Conservation (phyloP, 2,888 invertebrate genomes). For the Lysandra coridon region DNA sequence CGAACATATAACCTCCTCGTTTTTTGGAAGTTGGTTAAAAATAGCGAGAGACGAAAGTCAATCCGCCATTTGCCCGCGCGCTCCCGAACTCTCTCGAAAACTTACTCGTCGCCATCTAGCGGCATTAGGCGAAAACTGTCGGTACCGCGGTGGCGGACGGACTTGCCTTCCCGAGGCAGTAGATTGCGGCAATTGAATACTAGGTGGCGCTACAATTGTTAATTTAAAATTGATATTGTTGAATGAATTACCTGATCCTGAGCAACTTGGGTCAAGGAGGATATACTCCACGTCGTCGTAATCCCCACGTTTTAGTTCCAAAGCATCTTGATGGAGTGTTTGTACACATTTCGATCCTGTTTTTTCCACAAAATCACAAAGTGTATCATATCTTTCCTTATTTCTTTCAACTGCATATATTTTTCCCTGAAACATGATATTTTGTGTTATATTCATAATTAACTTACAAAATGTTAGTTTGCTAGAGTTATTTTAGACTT, state of each 20-base stretch:
- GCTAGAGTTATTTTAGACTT: background rate
- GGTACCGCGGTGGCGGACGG: too few species aligned
- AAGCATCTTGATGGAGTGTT: conserved; percentile 85
- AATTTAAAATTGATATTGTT: background rate
- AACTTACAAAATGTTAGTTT: too few species aligned
- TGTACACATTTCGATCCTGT: conserved; percentile 85
- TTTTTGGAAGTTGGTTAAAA: too few species aligned
- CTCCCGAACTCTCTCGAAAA: too few species aligned
- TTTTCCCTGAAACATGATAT: conserved; percentile 73
- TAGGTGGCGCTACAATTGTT: too few species aligned
- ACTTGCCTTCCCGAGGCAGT: too few species aligned
- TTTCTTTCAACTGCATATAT: conserved; percentile 92
- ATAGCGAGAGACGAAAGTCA: too few species aligned
- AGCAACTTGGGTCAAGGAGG: conserved; percentile 98
- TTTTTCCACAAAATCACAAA: conserved; percentile 83
- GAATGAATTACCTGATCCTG: conserved; percentile 88
- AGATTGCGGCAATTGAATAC: too few species aligned
- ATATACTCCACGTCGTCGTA: conserved; percentile 90
- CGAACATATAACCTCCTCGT: too few species aligned
- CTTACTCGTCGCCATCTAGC: too few species aligned
- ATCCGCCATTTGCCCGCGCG: too few species aligned
- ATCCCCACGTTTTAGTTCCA: conserved; percentile 81
- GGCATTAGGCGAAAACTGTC: too few species aligned
- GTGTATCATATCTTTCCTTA: conserved; percentile 81
- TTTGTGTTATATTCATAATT: background rate